Conservation (phyloP, 2,797 vertebrate genomes). For the Hapalemur alaotrensis region DNA sequence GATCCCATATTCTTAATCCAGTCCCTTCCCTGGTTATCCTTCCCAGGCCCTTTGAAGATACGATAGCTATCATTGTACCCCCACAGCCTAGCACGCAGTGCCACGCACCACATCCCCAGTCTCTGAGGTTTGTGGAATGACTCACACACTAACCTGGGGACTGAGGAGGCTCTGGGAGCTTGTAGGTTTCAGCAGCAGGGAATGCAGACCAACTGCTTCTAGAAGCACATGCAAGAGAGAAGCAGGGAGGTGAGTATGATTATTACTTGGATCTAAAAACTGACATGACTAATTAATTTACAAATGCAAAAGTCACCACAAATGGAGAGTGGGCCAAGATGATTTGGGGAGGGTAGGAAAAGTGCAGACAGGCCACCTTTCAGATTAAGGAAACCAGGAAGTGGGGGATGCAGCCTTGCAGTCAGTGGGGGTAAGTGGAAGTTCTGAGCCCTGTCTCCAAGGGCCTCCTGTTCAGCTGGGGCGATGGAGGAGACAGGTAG, state of each 20-base stretch:
- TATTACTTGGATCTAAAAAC: neutral
- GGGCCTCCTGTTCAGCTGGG: neutral
- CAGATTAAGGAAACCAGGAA: constrained; percentile 1
- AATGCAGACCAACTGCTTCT: neutral
- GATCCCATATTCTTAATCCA: neutral
- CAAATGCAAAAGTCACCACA: neutral
- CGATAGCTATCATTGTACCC: neutral
- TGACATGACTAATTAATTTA: neutral
- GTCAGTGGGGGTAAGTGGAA: neutral
- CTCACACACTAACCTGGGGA: neutral
- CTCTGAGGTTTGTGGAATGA: neutral
- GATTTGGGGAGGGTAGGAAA: neutral
- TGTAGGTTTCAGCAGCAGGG: neutral
- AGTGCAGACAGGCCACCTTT: neutral
- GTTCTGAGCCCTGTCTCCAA: neutral
- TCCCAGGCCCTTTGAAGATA: neutral
- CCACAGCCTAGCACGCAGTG: neutral
- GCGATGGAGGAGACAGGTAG: neutral
- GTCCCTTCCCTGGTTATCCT: neutral
- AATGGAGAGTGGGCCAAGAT: neutral
- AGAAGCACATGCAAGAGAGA: neutral
- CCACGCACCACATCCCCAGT: neutral
- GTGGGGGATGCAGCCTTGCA: neutral
- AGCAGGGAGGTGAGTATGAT: neutral
- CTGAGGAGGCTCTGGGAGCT: neutral